Conservation (phyloP, 1,140 invertebrate genomes). For the Ephestia elutella region DNA sequence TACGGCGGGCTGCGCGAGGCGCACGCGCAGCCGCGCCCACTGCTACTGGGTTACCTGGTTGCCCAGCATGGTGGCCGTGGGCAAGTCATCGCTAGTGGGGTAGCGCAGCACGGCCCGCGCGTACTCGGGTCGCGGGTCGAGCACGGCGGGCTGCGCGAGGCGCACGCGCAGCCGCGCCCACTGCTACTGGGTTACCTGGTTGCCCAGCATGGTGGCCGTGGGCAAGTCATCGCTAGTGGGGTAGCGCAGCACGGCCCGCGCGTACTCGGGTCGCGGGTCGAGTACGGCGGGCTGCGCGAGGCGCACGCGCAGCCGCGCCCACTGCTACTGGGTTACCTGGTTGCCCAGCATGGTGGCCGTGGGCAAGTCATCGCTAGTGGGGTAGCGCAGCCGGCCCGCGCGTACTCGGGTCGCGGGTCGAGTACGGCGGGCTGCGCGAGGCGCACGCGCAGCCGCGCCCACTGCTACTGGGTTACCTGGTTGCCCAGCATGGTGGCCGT, state of each 20-base stretch:
- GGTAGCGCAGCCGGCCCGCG: constrained; percentile 79
- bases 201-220: constrained; percentile 69
- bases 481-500: constrained; percentile 70
- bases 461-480: too few relatives aligned
- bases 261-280: constrained; percentile 89
- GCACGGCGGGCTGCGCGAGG: constrained; percentile 64
- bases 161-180: constrained; percentile 43
- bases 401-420: constrained; percentile 89
- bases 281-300: constrained; percentile 74
- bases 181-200: too few relatives aligned
- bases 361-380: constrained; percentile 67
- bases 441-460: constrained; percentile 38
- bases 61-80: constrained; percentile 73
- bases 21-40: constrained; percentile 40
- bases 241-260: constrained; percentile 79
- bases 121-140: constrained; percentile 90
- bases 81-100: constrained; percentile 62
- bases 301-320: constrained; percentile 38
- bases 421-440: constrained; percentile 74
- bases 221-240: constrained; percentile 68
- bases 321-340: too few relatives aligned
- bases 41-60: too few relatives aligned
- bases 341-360: constrained; percentile 70
- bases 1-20: constrained; percentile 63
- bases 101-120: constrained; percentile 79